Conservation (phyloP, 2,888 invertebrate genomes). For the Spilosoma lubricipeda region DNA sequence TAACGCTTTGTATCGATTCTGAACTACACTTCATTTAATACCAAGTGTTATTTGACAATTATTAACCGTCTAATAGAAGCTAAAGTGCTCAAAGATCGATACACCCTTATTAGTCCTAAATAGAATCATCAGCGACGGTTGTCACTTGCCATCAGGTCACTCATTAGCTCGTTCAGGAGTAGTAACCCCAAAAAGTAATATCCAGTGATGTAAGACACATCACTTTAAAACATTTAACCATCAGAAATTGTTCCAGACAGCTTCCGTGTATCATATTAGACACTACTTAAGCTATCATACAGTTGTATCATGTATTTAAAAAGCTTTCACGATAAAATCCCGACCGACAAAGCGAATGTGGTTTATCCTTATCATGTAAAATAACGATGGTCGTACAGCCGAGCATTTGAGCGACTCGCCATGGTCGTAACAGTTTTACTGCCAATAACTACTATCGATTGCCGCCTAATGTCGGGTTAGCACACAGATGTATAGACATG, state of each 20-base stretch:
- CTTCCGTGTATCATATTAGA: background rate
- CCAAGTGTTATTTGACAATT: constrained; percentile 31
- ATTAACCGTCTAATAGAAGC: constrained; percentile 15
- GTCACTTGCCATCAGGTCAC: no score
- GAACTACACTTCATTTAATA: constrained; percentile 32
- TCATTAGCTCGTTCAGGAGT: no score
- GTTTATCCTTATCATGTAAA: constrained; percentile 39
- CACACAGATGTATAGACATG: constrained; percentile 10
- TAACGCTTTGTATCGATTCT: constrained; percentile 48
- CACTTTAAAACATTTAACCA: no score
- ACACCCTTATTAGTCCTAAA: no score
- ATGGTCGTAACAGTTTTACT: constrained; percentile 45
- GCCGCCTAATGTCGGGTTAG: constrained; percentile 11
- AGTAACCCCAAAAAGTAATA: no score
- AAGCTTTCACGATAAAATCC: constrained; percentile 25
- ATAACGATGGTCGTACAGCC: constrained; percentile 36
- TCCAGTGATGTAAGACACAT: no score
- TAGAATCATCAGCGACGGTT: no score
- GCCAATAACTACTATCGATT: constrained; percentile 40
- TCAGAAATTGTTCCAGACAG: no score
- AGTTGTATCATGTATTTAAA: constrained; percentile 19
- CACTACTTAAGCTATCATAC: background rate
- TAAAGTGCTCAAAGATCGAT: no score
- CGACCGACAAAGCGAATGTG: constrained; percentile 24
- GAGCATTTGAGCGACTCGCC: constrained; percentile 28